These are phyloP conservation scores for Columbina picui DNA, from an alignment of 2,113 vertebrate species.

Conservation along the genomic window DNA sequence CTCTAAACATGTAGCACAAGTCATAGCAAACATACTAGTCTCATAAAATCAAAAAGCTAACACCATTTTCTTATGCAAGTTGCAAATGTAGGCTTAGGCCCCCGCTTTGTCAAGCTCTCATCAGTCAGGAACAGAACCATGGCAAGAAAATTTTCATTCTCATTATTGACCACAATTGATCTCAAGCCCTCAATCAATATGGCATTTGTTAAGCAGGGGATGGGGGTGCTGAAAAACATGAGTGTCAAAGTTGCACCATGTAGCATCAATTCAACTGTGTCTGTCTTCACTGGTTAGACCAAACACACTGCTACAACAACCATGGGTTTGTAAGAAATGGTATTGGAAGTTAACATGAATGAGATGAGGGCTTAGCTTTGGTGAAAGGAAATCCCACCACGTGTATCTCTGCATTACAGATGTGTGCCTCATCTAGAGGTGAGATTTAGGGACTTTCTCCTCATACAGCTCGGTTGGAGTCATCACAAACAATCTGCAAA, in stretches of 20 bases:
- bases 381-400: background rate
- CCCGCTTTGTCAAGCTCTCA: background rate
- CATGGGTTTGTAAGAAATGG: background rate
- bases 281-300: background rate
- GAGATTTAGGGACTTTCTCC: background rate
- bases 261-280: background rate
- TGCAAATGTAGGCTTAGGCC: background rate
- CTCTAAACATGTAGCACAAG: background rate
- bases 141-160: background rate
- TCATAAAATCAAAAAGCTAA: background rate
- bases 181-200: background rate
- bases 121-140: background rate
- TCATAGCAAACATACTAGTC: background rate
- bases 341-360: background rate
- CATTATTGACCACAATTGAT: rapidly evolving
- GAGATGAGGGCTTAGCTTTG: background rate
- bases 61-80: background rate
- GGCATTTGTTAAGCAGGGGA: background rate
- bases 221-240: background rate
- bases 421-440: background rate
- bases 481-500: background rate
- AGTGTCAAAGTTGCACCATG: background rate
- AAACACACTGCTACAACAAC: background rate
- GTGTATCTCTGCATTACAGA: background rate
- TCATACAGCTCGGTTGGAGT: background rate